Evolutionary conservation across 2,113 vertebrate species (phyloP).

Genomic region (Morone chrysops): DNA sequence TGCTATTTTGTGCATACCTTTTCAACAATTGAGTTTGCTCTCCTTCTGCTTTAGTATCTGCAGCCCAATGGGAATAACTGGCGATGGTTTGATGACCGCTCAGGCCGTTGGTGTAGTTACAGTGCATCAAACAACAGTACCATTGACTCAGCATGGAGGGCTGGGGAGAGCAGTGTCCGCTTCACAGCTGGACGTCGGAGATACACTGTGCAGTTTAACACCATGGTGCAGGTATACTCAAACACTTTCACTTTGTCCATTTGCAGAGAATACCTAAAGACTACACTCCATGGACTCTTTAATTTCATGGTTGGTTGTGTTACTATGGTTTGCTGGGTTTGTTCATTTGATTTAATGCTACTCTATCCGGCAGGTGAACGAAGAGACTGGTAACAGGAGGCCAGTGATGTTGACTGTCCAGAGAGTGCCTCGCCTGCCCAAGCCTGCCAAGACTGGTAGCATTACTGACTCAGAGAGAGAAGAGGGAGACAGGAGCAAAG

Average conservation of each 20-base stretch:
- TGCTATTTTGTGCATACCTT: not conserved
- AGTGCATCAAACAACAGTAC: conserved; percentile 96
- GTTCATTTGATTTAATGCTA: conserved; percentile 15
- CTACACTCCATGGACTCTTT: no score
- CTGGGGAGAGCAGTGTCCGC: conserved; percentile 94
- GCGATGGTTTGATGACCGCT: conserved; percentile 97
- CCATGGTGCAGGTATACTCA: conserved; percentile 92
- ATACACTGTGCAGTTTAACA: conserved; percentile 96
- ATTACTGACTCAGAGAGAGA: conserved; percentile 89
- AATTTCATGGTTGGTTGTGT: not conserved
- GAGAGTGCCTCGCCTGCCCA: conserved; percentile 87
- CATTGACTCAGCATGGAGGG: conserved; percentile 94
- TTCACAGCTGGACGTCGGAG: conserved; percentile 93
- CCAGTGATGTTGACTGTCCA: conserved; percentile 95
- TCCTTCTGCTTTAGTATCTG: conserved; percentile 84
- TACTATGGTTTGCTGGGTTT: not conserved
- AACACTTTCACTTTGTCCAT: not conserved
- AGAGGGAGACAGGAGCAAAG: conserved; percentile 84
- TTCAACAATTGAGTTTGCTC: not conserved
- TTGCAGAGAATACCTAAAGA: rapidly evolving
- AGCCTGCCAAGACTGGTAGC: conserved; percentile 86
- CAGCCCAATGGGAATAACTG: conserved; percentile 95
- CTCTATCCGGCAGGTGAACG: conserved; percentile 87
- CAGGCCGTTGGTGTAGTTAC: conserved; percentile 96
- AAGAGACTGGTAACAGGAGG: conserved; percentile 93